Percentiles rank a stretch among this genome's conserved stretches.
phyloP scores from a whole-genome alignment of 1,140 invertebrate species.

The Drosophila miranda region DNA sequence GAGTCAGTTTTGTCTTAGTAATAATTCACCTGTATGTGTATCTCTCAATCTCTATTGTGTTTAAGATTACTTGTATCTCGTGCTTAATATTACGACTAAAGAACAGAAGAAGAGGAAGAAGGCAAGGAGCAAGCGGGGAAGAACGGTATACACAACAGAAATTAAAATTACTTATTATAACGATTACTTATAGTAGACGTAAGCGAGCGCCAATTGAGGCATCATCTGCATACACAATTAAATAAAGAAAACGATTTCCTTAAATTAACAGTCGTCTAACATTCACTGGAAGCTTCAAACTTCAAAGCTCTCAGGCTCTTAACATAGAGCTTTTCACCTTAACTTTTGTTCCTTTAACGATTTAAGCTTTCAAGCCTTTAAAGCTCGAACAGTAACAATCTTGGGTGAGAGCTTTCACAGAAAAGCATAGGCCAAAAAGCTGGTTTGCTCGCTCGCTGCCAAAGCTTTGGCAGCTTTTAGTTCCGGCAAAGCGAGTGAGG shows the following conservation, averaged over 20 bases:
- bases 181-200: slow-evolving; percentile 67
- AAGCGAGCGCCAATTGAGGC: slow-evolving; percentile 42
- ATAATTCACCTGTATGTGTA: slow-evolving; percentile 33
- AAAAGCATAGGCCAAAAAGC: no score
- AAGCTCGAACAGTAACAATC: not conserved
- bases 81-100: slow-evolving; percentile 52
- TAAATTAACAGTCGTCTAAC: slow-evolving; percentile 54
- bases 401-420: no score
- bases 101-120: slow-evolving; percentile 3
- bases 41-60: slow-evolving; percentile 58
- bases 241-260: slow-evolving; percentile 78
- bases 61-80: slow-evolving; percentile 54
- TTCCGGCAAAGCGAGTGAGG: no score
- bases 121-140: slow-evolving; percentile 2
- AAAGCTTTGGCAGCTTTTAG: no score
- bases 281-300: not conserved
- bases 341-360: not conserved
- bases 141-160: slow-evolving; percentile 33
- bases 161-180: slow-evolving; percentile 70
- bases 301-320: not conserved
- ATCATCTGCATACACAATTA: slow-evolving; percentile 49
- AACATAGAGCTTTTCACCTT: not conserved
- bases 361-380: slow-evolving; percentile 7
- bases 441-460: no score
- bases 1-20: slow-evolving; percentile 21